These are phyloP conservation scores for Perca fluviatilis DNA, from an alignment of 2,113 vertebrate genomes.

Conservation along the genomic window DNA sequence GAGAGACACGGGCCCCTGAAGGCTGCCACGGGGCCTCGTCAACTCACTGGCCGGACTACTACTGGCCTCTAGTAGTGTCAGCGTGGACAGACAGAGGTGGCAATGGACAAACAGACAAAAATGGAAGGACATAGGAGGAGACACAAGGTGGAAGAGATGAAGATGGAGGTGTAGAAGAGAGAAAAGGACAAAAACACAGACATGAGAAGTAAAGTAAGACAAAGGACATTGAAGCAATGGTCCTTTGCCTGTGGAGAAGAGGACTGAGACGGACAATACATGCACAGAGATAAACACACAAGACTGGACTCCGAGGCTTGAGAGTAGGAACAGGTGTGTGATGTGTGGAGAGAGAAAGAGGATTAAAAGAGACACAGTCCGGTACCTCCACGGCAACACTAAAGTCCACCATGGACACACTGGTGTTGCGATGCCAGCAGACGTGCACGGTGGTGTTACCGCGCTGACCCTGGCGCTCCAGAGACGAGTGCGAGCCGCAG, in stretches of 20 bases:
- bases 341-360: not conserved
- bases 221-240: constrained; percentile 18
- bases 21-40: constrained; percentile 60
- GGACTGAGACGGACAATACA: not conserved
- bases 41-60: constrained; percentile 76
- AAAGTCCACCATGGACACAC: constrained; percentile 99
- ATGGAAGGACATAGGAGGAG: not conserved
- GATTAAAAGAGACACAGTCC: not conserved
- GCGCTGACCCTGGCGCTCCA: constrained; percentile 94
- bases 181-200: constrained; percentile 13
- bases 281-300: not conserved
- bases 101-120: constrained; percentile 1
- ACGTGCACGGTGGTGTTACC: constrained; percentile 98
- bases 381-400: constrained; percentile 95
- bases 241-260: constrained; percentile 5
- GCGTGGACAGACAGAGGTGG: constrained; percentile 24
- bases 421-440: constrained; percentile 99
- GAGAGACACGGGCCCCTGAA: constrained; percentile 74
- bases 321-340: not conserved
- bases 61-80: constrained; percentile 78
- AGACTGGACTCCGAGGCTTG: not conserved
- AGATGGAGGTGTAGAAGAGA: not conserved
- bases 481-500: constrained; percentile 91
- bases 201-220: constrained; percentile 22
- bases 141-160: not conserved